Conservation (phyloP, 2,797 vertebrate genomes). For the Tolypeutes matacus region DNA sequence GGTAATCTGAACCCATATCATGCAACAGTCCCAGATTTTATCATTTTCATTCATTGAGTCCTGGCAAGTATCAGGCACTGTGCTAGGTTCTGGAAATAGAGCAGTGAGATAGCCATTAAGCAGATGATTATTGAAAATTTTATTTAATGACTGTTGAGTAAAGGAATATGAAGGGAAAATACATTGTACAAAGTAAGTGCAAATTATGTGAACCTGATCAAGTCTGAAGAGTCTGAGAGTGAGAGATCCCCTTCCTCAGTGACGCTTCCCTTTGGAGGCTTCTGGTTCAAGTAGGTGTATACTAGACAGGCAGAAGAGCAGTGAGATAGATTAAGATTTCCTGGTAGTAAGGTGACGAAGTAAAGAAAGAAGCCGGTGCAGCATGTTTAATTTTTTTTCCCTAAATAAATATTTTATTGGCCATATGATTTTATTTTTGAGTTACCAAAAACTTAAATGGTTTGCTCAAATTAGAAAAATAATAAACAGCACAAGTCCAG, state of each 20-base stretch:
- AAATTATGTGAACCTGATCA: neutral
- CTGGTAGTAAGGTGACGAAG: neutral
- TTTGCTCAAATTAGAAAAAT: slow-evolving; percentile 69
- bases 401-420: slow-evolving; percentile 57
- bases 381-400: neutral
- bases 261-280: neutral
- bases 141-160: neutral
- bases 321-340: neutral
- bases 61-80: neutral
- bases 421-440: slow-evolving; percentile 57
- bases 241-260: too few relatives aligned
- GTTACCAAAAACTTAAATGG: slow-evolving; percentile 14
- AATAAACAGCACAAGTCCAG: slow-evolving; percentile 44
- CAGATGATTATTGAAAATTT: neutral
- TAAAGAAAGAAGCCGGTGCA: neutral
- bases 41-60: neutral
- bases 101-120: neutral
- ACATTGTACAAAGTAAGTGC: neutral
- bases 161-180: neutral
- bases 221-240: neutral
- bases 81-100: slow-evolving; percentile 44
- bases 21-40: neutral
- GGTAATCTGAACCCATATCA: neutral
- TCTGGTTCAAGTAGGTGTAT: neutral
- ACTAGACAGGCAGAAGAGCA: neutral